Base-by-base conservation (phyloP, 2,888 invertebrate species). In the Drosophila picticornis region DNA sequence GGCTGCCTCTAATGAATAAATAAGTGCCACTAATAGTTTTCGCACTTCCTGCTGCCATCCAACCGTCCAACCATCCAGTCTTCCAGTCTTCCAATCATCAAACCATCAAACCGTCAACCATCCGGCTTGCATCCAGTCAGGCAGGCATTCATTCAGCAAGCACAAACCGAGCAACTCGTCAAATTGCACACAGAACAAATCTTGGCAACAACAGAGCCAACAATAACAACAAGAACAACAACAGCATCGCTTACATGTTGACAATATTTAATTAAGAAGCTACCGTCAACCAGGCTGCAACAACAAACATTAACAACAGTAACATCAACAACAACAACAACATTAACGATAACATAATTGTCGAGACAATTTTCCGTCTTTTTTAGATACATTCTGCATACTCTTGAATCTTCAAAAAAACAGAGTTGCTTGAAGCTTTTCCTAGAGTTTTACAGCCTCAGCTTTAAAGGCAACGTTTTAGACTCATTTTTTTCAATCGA, bases 1-100 rank as follows among this genome's bases (percentile, higher is more conserved):
- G 85, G 77, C 80, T 31, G 57, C 57, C 83, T 90, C 84, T 91
- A 91, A 92, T 91, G 92, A 92, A 91, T 91, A 91, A 90, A 91
- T 92, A 92, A 92, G 91, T 88, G 91, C 88, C 84, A 81, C 92
- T 92, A 92, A 92, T 92, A 92, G 92, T 91, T 88, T 85, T 83
- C 89, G 86, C 88, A 91, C 90, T 91, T 91, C 91, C 91, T 91
- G 91, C 83, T 81, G 76, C 72, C 71, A 52, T 69, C 34, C 25
- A 53, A 38, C 36, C 55, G n/a, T 38, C n/a, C 53, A 53, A 10
- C 25, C 38, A 10, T 40, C 6, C 32, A 52, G 16, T 11, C 43
- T 10, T 2, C 22, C 48, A 50, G 48, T 9, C 48, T 9, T 48
- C 48, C 16, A 27, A 27, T 27, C 48, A 27, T 48, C 25, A 27